Percentiles rank a stretch among this genome's conserved stretches.
phyloP scores from a whole-genome alignment of 2,888 invertebrate species.

The Eilema griseolum region DNA sequence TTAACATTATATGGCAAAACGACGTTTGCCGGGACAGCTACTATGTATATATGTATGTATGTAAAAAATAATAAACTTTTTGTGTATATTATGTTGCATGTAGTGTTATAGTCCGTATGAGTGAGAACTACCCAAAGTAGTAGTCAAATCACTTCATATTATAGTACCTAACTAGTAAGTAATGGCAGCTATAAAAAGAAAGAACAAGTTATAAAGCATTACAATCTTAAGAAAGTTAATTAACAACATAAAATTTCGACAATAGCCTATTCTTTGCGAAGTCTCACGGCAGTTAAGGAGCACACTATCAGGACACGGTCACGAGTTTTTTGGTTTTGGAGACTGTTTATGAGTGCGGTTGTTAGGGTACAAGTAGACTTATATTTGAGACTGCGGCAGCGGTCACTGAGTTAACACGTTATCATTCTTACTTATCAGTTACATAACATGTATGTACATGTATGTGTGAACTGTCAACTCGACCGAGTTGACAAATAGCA shows the following conservation, averaged over 20 bases:
- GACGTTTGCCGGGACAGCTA: too few relatives aligned
- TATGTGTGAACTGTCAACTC: neutral
- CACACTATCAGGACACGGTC: neutral
- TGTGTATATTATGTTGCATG: too few relatives aligned
- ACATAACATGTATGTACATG: neutral
- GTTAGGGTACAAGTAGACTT: neutral
- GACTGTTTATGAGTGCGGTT: neutral
- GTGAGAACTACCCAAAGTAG: too few relatives aligned
- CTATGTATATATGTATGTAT: too few relatives aligned
- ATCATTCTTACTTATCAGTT: constrained; percentile 1
- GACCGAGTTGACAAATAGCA: too few relatives aligned
- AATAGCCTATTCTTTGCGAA: neutral
- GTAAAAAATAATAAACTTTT: too few relatives aligned
- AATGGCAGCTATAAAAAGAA: too few relatives aligned
- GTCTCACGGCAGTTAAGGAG: neutral
- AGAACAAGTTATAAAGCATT: too few relatives aligned
- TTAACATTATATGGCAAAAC: too few relatives aligned
- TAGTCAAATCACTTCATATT: too few relatives aligned
- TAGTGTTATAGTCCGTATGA: too few relatives aligned
- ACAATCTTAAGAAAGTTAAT: neutral
- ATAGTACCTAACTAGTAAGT: too few relatives aligned
- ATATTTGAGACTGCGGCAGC: neutral
- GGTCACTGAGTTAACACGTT: constrained; percentile 6
- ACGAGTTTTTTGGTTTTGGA: neutral
- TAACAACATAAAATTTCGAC: neutral